Conservation (phyloP, 1,140 invertebrate genomes). For the Ostrea edulis region DNA sequence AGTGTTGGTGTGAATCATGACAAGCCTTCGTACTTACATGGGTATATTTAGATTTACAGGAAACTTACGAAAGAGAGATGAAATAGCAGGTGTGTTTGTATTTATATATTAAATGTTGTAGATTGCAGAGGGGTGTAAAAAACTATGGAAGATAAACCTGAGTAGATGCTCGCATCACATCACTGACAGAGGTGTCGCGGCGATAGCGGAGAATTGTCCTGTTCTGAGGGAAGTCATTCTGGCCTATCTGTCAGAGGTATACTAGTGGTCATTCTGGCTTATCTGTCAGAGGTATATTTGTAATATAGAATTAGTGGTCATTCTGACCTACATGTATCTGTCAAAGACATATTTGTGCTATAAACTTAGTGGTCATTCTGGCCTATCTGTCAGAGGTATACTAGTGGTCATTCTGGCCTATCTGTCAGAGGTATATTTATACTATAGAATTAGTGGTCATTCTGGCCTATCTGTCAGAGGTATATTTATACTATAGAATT, state of each 20-base stretch:
- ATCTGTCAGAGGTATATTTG: not conserved
- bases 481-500: too few species aligned
- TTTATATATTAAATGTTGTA: not conserved
- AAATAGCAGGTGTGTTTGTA: too few species aligned
- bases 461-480: slow-evolving; percentile 35
- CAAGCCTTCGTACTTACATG: too few species aligned
- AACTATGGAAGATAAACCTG: slow-evolving; percentile 42
- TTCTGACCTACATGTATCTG: too few species aligned
- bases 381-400: slow-evolving; percentile 15
- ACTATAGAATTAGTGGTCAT: too few species aligned
- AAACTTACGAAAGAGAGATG: too few species aligned
- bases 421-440: not conserved
- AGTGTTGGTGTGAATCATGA: too few species aligned
- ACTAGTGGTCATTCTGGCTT: too few species aligned
- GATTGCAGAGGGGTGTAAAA: slow-evolving; percentile 48
- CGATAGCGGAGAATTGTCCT: slow-evolving; percentile 43
- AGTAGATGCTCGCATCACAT: slow-evolving; percentile 43
- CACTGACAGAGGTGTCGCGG: slow-evolving; percentile 40
- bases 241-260: slow-evolving; percentile 24
- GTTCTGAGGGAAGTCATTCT: slow-evolving; percentile 34
- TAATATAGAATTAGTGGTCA: too few species aligned
- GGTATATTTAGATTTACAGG: too few species aligned
- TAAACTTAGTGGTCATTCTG: slow-evolving; percentile 5
- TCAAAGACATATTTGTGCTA: too few species aligned
- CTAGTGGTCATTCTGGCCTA: slow-evolving; percentile 41